Evolutionary conservation across 1,140 invertebrate genomes (phyloP), one percentile per base, ranked within the genome.

Genomic region (Conopomorpha cramerella): DNA sequence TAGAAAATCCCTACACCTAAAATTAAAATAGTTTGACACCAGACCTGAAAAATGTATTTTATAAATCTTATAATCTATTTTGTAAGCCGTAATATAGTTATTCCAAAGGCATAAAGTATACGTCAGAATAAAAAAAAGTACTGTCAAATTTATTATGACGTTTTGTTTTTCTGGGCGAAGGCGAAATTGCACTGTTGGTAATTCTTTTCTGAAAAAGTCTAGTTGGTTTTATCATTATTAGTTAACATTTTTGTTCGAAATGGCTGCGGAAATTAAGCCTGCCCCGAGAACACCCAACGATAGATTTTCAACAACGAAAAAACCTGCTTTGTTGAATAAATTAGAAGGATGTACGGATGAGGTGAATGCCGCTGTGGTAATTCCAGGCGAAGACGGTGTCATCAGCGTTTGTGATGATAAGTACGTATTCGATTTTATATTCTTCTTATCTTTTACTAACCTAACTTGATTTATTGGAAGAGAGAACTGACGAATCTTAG

Each of bases 381-480:
- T 98, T 55, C 92, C 93, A 34, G 87, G 88, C 31, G 93, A 96
- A 80, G 95, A 98, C 67, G 96, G 95, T 56, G 92, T 99, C 56
- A 95, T 99, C 61, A 96, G 93, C 74, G 91, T 97, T 65, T 93
- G 91, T 51, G 95, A 98, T 83, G 97, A 99, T 82, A 95, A 93
- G 95, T 97, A 83, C 68, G 82, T 71, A 32, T 37, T 43, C 44
- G 46, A 43, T 38, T 36, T 46, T 41, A 43, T 37, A 39, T 28
- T 36, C n/a, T n/a, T n/a, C n/a, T n/a, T n/a, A n/a, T n/a, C n/a
- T n/a, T n/a, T n/a, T n/a, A n/a, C n/a, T n/a, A n/a, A n/a, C n/a
- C n/a, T n/a, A n/a, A n/a, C n/a, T n/a, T n/a, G n/a, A n/a, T n/a
- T n/a, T n/a, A n/a, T n/a, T n/a, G n/a, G n/a, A n/a, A n/a, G n/a